phyloP scores from a whole-genome alignment of 2,113 vertebrate species.

The Polypterus bichir region DNA sequence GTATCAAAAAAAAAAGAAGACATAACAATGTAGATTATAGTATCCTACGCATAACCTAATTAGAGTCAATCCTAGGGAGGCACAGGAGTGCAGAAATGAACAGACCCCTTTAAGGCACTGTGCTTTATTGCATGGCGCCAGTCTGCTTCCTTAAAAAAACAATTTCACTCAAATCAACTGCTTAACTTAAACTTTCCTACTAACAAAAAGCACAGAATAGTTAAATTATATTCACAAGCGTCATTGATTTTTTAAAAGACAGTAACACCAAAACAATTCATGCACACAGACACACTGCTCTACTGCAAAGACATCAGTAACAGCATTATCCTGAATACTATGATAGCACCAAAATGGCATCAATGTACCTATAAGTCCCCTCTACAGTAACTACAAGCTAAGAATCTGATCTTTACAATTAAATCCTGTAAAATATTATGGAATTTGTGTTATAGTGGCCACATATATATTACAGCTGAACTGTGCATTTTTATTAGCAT shows the following conservation, averaged over 20 bases:
- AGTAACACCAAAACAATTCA: slow-evolving; percentile 13
- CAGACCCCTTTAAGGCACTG: slow-evolving; percentile 5
- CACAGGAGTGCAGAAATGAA: not conserved
- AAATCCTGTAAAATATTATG: no score
- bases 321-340: slow-evolving; percentile 44
- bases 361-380: slow-evolving; percentile 34
- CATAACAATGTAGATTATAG: no score
- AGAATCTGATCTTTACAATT: not conserved
- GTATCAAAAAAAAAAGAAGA: no score
- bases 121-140: slow-evolving; percentile 27
- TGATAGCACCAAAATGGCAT: slow-evolving; percentile 70
- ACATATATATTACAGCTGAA: not conserved
- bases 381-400: slow-evolving; percentile 3
- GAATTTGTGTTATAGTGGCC: no score
- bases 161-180: not conserved
- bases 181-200: no score
- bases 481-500: not conserved
- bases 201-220: no score
- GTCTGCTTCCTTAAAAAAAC: not conserved
- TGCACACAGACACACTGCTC: slow-evolving; percentile 32
- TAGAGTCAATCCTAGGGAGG: no score
- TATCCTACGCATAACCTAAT: no score
- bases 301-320: slow-evolving; percentile 28
- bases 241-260: no score
- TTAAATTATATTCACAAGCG: no score